phyloP scores from a whole-genome alignment of 2,113 vertebrate species.

The Phrynosoma platyrhinos region DNA sequence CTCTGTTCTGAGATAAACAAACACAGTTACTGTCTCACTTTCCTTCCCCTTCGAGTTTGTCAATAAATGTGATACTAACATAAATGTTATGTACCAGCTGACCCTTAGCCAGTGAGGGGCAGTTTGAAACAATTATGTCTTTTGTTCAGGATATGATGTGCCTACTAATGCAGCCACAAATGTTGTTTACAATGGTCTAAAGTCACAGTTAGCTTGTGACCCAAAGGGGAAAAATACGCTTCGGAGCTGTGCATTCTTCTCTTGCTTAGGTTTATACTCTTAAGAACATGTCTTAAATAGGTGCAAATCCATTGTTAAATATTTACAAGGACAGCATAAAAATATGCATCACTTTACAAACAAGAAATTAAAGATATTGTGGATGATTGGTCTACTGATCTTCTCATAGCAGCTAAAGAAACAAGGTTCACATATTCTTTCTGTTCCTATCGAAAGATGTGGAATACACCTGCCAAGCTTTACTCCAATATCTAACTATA shows the following conservation, averaged over 20 bases:
- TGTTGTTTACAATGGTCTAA: background rate
- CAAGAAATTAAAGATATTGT: background rate
- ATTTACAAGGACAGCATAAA: background rate
- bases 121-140: background rate
- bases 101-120: background rate
- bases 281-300: background rate
- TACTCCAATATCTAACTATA: no score
- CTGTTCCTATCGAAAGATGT: background rate
- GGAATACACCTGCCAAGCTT: background rate
- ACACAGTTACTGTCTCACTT: background rate
- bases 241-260: background rate
- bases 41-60: background rate
- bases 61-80: background rate
- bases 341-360: background rate
- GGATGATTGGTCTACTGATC: background rate
- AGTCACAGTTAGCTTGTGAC: background rate
- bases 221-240: background rate
- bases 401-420: background rate
- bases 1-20: background rate
- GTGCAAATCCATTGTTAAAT: background rate
- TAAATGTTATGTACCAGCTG: background rate
- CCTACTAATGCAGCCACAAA: background rate
- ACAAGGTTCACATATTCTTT: background rate
- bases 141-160: constrained; percentile 18
- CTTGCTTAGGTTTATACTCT: background rate